Base-by-base conservation (phyloP, 2,113 vertebrate species). In the Gracilinanus agilis region DNA sequence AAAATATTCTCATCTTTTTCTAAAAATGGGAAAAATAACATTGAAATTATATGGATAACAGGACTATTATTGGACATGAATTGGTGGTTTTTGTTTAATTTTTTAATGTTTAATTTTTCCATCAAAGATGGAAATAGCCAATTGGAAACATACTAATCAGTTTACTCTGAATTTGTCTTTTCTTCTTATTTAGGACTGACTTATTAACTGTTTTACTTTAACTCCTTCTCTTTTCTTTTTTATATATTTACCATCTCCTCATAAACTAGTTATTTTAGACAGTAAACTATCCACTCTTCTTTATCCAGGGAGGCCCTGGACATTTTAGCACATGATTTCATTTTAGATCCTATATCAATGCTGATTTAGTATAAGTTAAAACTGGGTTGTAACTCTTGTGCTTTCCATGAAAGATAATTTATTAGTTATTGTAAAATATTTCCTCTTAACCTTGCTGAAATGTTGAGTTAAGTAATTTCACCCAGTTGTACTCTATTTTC, bases 271-370 rank as follows among this genome's bases (percentile, higher is more conserved):
- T 75, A 75, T 75, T 75, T n/a, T 75, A 75, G 29, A 34, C 16
- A 75, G 61, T 75, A 75, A 75, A 75, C 4, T 75, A 75, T 34
- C 34, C 61, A 75, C 13, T 75, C 34, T n/a, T 75, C 3, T 75
- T 75, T n/a, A 75, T n/a, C 29, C 8, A 90, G 0, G 0, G 25
- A 93, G 24, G 25, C 49, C 83, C 2, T 88, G 12, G 44, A n/a
- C 58, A 88, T 53, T 91, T 55, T 91, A 90, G 75, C 90, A 95
- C 6, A 91, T n/a, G 90, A 93, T 53, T 94, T n/a, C 94, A 94
- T 24, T 88, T 95, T 56, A 92, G 95, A 91, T 16, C 91, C 58
- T 91, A 27, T 44, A 21, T 88, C 27, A 93, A 40, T 34, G 23
- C 24, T 83, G 29, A 53, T 61, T 67, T 89, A 91, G 56, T 91